Evolutionary conservation across 2,113 vertebrate genomes (phyloP), one percentile per base, ranked within the genome.

Genomic region (Psilopogon haemacephalus): DNA sequence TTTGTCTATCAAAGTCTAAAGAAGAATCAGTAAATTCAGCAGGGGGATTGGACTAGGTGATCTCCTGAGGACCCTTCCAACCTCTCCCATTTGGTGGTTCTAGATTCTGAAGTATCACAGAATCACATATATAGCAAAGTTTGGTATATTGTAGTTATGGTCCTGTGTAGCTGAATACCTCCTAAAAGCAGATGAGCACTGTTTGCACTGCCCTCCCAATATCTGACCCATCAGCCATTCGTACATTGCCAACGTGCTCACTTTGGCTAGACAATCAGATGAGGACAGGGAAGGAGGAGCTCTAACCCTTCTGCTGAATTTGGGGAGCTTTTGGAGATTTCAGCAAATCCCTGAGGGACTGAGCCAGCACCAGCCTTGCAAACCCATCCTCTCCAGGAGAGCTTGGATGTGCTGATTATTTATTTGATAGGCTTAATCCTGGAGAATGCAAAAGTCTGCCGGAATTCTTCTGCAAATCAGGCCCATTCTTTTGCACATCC

Each of bases 221-320:
- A 55, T 17, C 44, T 90, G 91, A 78, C 75, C 54, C 78, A 80
- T 48, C 71, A 69, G 62, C 59, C 12, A 2, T 26, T 33, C 0
- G 0, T 11, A 12, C 4, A 0, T 2, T 55, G 83, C 67, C 79
- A 44, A 33, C 1, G 23, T 4, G 6, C n/a, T 68, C 1, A 0
- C 15, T 62, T 27, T 58, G 67, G 70, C 59, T 54, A 62, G 24
- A 12, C 30, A 70, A 77, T 16, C 6, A 12, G 42, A 24, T 37
- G 52, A 73, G 44, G 82, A 32, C 0, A 6, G 30, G 54, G 38
- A 83, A 80, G 23, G 56, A 85, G 64, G 38, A 89, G n/a, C 48
- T 86, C 15, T 30, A 79, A 73, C 50, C 46, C 50, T 85, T 90
- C 60, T 92, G 79, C 85, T 82, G 81, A 84, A 44, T 84, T 58